phyloP scores from a whole-genome alignment of 2,797 vertebrate species.

The Danio albolineatus region DNA sequence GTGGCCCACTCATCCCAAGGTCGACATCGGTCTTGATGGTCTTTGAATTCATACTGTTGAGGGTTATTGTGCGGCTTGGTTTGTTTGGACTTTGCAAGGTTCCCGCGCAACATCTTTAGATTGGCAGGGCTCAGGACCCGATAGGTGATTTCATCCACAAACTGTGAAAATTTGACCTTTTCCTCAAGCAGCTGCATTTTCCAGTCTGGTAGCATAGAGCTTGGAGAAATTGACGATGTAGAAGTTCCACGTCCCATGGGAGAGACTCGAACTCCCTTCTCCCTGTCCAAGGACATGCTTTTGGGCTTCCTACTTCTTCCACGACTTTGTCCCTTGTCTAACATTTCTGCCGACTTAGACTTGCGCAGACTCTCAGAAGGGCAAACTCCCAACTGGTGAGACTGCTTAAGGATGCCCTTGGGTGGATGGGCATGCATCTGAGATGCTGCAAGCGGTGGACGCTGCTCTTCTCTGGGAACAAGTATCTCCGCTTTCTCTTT shows the following conservation, averaged over 20 bases:
- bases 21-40: slow-evolving; percentile 52
- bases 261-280: slow-evolving; percentile 24
- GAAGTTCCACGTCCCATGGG: slow-evolving; percentile 33
- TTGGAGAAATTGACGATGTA: slow-evolving; percentile 42
- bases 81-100: not conserved
- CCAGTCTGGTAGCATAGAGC: slow-evolving; percentile 61
- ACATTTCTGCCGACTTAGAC: slow-evolving; percentile 76
- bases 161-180: slow-evolving; percentile 86
- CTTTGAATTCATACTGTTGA: slow-evolving; percentile 26
- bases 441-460: slow-evolving; percentile 53
- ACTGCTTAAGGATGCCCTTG: slow-evolving; percentile 84
- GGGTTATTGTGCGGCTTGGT: slow-evolving; percentile 47
- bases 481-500: slow-evolving; percentile 78
- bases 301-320: slow-evolving; percentile 18
- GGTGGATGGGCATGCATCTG: slow-evolving; percentile 55
- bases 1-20: slow-evolving; percentile 73
- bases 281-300: slow-evolving; percentile 58
- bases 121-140: slow-evolving; percentile 81
- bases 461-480: slow-evolving; percentile 53
- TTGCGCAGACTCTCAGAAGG: slow-evolving; percentile 74
- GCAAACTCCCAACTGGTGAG: slow-evolving; percentile 57
- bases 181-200: slow-evolving; percentile 76
- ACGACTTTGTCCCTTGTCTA: slow-evolving; percentile 54
- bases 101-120: slow-evolving; percentile 65
- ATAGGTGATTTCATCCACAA: slow-evolving; percentile 87